phyloP scores from a whole-genome alignment of 2,113 vertebrate species.

The Scalopus aquaticus region DNA sequence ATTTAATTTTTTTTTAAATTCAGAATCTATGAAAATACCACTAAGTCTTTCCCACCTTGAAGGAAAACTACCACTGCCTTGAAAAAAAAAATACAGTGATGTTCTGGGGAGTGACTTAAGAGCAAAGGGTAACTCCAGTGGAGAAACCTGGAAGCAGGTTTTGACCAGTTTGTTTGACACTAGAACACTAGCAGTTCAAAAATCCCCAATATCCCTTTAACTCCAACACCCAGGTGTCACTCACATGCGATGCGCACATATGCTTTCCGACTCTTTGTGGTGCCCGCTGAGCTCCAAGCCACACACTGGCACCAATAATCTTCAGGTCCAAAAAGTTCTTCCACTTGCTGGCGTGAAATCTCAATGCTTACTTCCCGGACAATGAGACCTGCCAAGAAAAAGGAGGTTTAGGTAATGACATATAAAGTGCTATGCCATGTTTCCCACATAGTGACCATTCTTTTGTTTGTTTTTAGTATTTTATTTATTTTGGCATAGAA shows the following conservation, averaged over 20 bases:
- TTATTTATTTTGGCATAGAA: no score
- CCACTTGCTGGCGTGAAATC: constrained; percentile 95
- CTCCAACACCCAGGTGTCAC: no score
- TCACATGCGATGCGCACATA: constrained; percentile 97
- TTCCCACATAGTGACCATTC: background rate
- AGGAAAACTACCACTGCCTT: background rate
- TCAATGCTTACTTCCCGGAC: constrained; percentile 97
- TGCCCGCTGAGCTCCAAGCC: constrained; percentile 97
- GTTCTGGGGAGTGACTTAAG: background rate
- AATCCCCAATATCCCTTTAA: background rate
- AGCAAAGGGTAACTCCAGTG: background rate
- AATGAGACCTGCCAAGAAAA: constrained; percentile 89
- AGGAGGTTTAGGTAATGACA: background rate
- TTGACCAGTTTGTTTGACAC: background rate
- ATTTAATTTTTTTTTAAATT: background rate
- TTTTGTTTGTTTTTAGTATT: background rate
- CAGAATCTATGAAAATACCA: background rate
- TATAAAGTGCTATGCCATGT: background rate
- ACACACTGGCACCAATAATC: constrained; percentile 99
- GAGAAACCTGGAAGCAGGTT: background rate
- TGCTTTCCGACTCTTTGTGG: constrained; percentile 96
- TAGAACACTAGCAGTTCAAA: background rate
- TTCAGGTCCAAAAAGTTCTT: constrained; percentile 95
- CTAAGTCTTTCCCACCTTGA: background rate
- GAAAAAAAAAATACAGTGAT: constrained; percentile 2